Evolutionary conservation across 2,888 invertebrate genomes (phyloP).

Genomic region (Dermolepida albohirtum): DNA sequence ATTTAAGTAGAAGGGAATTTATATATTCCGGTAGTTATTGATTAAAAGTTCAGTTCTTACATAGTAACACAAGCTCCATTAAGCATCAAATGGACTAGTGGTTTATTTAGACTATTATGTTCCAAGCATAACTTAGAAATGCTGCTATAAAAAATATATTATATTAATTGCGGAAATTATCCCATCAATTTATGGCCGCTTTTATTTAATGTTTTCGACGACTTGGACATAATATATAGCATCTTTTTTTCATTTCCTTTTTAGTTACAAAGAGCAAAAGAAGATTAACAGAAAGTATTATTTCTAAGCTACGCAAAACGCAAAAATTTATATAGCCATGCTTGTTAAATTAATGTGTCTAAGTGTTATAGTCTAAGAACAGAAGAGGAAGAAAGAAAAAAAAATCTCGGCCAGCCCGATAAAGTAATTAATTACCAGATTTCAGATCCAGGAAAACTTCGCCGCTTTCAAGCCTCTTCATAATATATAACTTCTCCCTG

Average conservation of each 20-base stretch:
- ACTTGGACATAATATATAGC: conserved; percentile 19
- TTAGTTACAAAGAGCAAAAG: conserved; percentile 1
- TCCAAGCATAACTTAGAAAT: neutral
- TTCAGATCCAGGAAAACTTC: conserved; percentile 36
- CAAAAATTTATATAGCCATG: conserved; percentile 15
- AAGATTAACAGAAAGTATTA: conserved; percentile 19
- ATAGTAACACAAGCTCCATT: too few relatives aligned
- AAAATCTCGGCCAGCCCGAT: conserved; percentile 31
- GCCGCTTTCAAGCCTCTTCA: conserved; percentile 38
- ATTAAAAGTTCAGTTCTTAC: too few relatives aligned
- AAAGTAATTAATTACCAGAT: conserved; percentile 38
- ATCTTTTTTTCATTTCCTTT: conserved; percentile 2
- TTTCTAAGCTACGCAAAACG: conserved; percentile 12
- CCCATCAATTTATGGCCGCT: conserved; percentile 18
- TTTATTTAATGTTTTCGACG: neutral
- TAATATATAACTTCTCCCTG: conserved; percentile 35
- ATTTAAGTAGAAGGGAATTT: too few relatives aligned
- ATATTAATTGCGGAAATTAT: conserved; percentile 14
- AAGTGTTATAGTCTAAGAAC: conserved; percentile 19
- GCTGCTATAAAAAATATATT: neutral
- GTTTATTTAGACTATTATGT: neutral
- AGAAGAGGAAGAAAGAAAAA: conserved; percentile 6
- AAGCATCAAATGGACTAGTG: too few relatives aligned
- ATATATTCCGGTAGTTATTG: too few relatives aligned
- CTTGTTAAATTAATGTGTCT: conserved; percentile 28